Base-by-base conservation (phyloP, 2,888 invertebrate species). In the Athripsodes cinereus region DNA sequence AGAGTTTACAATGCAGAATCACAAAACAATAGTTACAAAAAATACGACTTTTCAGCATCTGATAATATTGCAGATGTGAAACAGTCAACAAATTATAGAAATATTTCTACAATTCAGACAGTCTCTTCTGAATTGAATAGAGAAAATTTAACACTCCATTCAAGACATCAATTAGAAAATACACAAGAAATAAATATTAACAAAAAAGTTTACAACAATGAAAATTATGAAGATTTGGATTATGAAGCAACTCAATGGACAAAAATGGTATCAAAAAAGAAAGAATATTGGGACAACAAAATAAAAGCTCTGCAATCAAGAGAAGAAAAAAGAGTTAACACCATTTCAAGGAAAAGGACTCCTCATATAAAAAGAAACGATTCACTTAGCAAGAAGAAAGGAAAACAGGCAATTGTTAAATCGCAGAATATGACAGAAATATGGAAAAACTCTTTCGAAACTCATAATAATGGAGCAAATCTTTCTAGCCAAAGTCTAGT, bases 51-150 rank as follows among this genome's bases (percentile, higher is more conserved):
- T 74, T 79, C 79, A 65, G 78, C 79, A 60, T 79, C 79, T 79
- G 78, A 71, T 66, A 58, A 55, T 57, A 62, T 64, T 67, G 66
- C 76, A 78, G 79, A 79, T 75, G 78, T 78, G 78, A 78, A 74
- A 67, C 76, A 76, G 53, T 63, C 78, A 74, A 55, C 26, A 58
- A 50, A 56, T 51, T 13, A 58, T 46, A 47, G 35, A 16, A 69
- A 67, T 78, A 78, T 77, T 79, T 79, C 78, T 75, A 76, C 76
- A 75, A 74, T 78, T 79, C 78, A 79, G 78, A 65, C 71, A 70
- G 73, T 70, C 71, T 74, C 70, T 71, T 74, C 77, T 79, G 79
- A 79, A 77, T 78, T 74, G 26, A 64, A 69, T 55, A 50, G 50
- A 22, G 10, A 50, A 50, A 47, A 20, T 20, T 47, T 20, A 20